phyloP scores from a whole-genome alignment of 1,140 invertebrate species.

The Drosophila mojavensis region DNA sequence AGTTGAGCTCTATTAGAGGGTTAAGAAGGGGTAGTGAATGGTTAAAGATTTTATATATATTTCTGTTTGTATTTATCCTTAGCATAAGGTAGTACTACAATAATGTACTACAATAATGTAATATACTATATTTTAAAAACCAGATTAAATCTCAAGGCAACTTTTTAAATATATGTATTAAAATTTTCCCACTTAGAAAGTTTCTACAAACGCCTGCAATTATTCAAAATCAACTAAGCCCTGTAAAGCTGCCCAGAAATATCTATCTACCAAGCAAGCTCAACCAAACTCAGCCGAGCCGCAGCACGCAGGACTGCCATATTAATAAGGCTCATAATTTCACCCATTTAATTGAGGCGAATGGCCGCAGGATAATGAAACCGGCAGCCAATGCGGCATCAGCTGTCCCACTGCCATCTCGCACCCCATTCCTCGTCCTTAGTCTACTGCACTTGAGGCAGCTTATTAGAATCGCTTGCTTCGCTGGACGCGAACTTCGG shows the following conservation, averaged over 20 bases:
- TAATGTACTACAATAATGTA: too few relatives aligned
- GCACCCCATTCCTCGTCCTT: neutral
- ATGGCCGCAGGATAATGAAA: conserved; percentile 61
- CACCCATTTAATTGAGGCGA: conserved; percentile 58
- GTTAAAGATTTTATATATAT: too few relatives aligned
- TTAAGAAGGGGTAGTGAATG: neutral
- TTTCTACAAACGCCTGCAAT: conserved; percentile 18
- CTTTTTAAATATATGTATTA: neutral
- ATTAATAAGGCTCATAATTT: conserved; percentile 67
- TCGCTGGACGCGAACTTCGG: conserved; percentile 54
- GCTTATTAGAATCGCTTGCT: conserved; percentile 71
- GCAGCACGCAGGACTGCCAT: conserved; percentile 15
- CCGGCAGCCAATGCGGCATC: conserved; percentile 40
- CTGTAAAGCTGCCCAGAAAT: conserved; percentile 27
- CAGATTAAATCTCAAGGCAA: too few relatives aligned
- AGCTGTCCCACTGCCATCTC: conserved; percentile 22
- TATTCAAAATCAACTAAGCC: conserved; percentile 50
- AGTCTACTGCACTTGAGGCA: conserved; percentile 68
- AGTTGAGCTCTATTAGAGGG: conserved; percentile 2
- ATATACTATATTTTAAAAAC: too few relatives aligned
- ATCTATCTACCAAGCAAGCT: neutral
- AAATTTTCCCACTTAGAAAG: neutral
- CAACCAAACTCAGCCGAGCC: neutral
- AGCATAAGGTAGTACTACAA: too few relatives aligned
- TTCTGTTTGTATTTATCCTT: too few relatives aligned